These are phyloP conservation scores for Onychorhynchus coronatus DNA, from an alignment of 2,113 vertebrate species.

Conservation along the genomic window DNA sequence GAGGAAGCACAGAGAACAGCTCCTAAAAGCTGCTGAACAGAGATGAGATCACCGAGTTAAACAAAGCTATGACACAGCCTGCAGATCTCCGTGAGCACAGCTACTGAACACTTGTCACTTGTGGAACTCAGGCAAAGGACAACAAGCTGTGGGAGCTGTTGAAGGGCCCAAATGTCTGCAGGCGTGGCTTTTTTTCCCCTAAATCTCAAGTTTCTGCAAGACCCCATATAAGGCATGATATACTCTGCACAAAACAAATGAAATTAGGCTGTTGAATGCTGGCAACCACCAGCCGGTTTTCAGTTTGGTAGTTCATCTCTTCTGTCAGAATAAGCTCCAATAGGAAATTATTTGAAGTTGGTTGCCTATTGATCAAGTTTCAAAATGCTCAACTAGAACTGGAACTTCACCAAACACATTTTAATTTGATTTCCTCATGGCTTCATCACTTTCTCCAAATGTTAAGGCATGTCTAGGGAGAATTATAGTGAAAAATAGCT, in stretches of 20 bases:
- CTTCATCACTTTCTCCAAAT: neutral
- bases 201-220: neutral
- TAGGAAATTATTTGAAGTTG: neutral
- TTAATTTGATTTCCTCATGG: neutral
- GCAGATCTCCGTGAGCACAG: neutral
- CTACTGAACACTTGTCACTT: neutral
- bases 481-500: neutral
- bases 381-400: neutral
- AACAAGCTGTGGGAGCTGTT: neutral
- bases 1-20: neutral
- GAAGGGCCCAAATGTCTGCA: neutral
- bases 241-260: neutral
- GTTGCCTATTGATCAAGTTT: neutral
- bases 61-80: neutral
- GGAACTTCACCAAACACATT: neutral
- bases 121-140: neutral
- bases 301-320: neutral
- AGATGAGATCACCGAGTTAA: constrained; percentile 1
- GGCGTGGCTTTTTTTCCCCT: neutral
- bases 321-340: neutral
- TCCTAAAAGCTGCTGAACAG: neutral
- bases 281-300: neutral
- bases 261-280: neutral
- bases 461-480: neutral
- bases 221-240: neutral